Percentiles rank a stretch among this genome's conserved stretches.
phyloP scores from a whole-genome alignment of 2,888 invertebrate species.

The Salpingus planirostris region DNA sequence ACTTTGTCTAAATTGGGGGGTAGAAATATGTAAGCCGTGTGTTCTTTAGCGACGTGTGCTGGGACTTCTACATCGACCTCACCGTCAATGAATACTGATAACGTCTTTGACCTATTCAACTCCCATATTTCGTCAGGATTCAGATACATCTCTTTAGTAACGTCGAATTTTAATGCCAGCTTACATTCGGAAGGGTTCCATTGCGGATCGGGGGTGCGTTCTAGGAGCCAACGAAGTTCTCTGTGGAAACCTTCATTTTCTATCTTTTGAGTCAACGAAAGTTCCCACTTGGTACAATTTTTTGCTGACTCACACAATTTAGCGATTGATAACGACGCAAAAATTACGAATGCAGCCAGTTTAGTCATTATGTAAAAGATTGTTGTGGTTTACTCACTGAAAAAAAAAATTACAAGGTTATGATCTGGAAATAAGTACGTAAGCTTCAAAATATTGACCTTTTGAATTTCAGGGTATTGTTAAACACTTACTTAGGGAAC shows the following conservation, averaged over 20 bases:
- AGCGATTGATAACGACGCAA: too few species aligned
- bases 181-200: conserved; percentile 29
- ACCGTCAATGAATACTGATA: conserved; percentile 33
- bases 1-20: conserved; percentile 21
- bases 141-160: conserved; percentile 39
- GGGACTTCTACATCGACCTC: conserved; percentile 40
- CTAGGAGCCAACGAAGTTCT: conserved; percentile 42
- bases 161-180: conserved; percentile 31
- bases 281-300: conserved; percentile 30
- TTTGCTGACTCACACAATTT: background rate
- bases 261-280: conserved; percentile 38
- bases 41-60: conserved; percentile 35
- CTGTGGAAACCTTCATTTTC: conserved; percentile 46
- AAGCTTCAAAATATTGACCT: too few species aligned
- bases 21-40: conserved; percentile 30
- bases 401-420: too few species aligned
- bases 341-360: background rate
- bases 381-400: too few species aligned
- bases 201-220: conserved; percentile 30
- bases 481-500: too few species aligned
- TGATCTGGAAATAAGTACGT: too few species aligned
- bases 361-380: too few species aligned
- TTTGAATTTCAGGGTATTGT: too few species aligned
- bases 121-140: conserved; percentile 42
- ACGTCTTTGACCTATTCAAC: conserved; percentile 30